phyloP scores from a whole-genome alignment of 1,140 invertebrate species.

The Lysiphlebus fabarum region DNA sequence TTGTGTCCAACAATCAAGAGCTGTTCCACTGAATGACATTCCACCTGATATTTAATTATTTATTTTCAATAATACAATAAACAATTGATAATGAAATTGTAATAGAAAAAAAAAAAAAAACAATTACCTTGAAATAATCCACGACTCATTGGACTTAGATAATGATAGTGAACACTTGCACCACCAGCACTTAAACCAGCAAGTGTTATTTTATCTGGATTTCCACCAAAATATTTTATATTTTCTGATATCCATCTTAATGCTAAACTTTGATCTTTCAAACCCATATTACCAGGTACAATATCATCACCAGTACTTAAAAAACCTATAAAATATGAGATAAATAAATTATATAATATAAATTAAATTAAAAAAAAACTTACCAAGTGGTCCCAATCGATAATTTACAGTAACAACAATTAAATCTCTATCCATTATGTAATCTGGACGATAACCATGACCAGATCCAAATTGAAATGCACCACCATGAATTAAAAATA shows the following conservation, averaged over 20 bases:
- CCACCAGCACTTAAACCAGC: constrained; percentile 49
- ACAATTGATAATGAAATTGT: constrained; percentile 3
- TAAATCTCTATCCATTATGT: constrained; percentile 58
- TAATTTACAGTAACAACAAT: constrained; percentile 63
- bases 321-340: constrained; percentile 30
- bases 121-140: constrained; percentile 27
- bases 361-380: constrained; percentile 7
- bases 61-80: too few species aligned
- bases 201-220: constrained; percentile 43
- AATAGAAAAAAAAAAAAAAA: too few species aligned
- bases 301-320: constrained; percentile 30
- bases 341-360: constrained; percentile 6
- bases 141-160: constrained; percentile 34
- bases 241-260: constrained; percentile 37
- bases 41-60: constrained; percentile 47
- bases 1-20: constrained; percentile 66
- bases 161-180: constrained; percentile 39
- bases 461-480: constrained; percentile 41
- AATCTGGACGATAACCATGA: constrained; percentile 48
- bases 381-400: constrained; percentile 57
- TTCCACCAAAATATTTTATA: constrained; percentile 44
- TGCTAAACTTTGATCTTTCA: constrained; percentile 33
- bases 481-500: constrained; percentile 33
- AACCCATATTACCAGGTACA: constrained; percentile 32
- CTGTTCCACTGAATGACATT: constrained; percentile 72